Percentiles rank a stretch among this genome's conserved stretches.
phyloP scores from a whole-genome alignment of 2,797 vertebrate species.

The Gallinago stenura region DNA sequence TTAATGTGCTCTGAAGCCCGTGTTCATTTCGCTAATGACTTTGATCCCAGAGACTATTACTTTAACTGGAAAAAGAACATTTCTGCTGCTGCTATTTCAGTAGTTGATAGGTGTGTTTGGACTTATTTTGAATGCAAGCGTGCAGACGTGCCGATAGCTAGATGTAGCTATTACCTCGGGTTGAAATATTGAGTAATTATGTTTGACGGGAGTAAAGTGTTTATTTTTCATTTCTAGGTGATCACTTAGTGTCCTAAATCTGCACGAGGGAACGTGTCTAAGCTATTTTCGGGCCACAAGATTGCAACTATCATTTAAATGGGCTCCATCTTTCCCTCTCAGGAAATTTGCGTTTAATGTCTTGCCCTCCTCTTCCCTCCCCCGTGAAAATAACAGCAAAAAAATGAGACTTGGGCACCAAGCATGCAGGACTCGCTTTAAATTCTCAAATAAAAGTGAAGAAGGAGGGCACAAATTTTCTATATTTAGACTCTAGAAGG shows the following conservation, averaged over 20 bases:
- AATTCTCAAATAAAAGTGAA: neutral
- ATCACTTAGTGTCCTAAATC: slow-evolving; percentile 32
- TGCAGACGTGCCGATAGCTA: neutral
- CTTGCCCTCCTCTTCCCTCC: neutral
- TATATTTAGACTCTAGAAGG: neutral
- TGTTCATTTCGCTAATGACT: slow-evolving; percentile 23
- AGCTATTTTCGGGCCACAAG: neutral
- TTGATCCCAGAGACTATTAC: neutral
- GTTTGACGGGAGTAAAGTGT: slow-evolving; percentile 14
- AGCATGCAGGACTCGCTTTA: neutral
- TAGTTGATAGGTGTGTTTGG: slow-evolving; percentile 7
- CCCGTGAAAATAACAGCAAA: neutral
- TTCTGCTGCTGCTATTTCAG: slow-evolving; percentile 2
- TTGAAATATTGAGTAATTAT: slow-evolving; percentile 44
- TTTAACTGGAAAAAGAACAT: neutral
- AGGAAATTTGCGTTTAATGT: neutral
- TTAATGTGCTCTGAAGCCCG: neutral
- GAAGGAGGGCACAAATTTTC: neutral
- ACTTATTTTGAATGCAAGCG: neutral
- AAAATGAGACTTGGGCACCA: neutral
- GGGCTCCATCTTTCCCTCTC: neutral
- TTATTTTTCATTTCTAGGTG: slow-evolving; percentile 51
- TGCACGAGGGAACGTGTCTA: neutral
- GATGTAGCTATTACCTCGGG: neutral
- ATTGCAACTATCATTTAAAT: slow-evolving; percentile 3